These are phyloP conservation scores for Dasyprocta punctata DNA, from an alignment of 2,113 vertebrate species.

Conservation along the genomic window DNA sequence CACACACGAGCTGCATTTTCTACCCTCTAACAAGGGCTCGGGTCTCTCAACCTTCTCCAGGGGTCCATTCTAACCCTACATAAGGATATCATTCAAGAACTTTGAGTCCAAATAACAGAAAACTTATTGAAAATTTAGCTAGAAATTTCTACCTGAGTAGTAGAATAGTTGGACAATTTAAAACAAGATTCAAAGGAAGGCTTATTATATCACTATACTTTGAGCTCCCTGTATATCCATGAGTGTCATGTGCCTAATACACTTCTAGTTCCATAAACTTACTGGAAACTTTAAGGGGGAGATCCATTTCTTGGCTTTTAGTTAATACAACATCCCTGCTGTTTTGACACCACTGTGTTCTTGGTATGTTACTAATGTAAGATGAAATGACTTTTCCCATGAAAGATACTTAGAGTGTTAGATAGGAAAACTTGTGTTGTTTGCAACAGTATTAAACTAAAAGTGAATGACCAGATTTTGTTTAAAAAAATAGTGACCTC, in stretches of 20 bases:
- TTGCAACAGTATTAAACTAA: neutral
- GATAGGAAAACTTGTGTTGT: neutral
- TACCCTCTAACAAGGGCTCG: neutral
- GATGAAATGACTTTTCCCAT: slow-evolving; percentile 11
- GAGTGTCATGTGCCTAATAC: neutral
- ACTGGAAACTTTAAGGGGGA: neutral
- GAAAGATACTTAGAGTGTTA: slow-evolving; percentile 27
- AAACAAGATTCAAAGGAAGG: neutral
- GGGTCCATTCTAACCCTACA: neutral
- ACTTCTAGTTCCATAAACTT: neutral
- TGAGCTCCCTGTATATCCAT: neutral
- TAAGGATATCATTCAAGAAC: neutral
- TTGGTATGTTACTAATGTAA: neutral
- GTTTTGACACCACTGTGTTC: neutral
- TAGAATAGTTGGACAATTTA: neutral
- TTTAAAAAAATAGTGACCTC: neutral
- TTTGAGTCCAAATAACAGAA: slow-evolving; percentile 48
- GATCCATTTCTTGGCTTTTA: neutral
- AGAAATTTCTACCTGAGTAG: neutral
- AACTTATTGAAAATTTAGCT: neutral
- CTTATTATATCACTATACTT: too few relatives aligned
- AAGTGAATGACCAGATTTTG: neutral
- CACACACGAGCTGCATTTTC: neutral
- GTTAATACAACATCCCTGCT: neutral
- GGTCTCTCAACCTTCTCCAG: neutral